Percentiles rank a stretch among this genome's conserved stretches.
Evolutionary conservation across 2,797 vertebrate species (phyloP).

Genomic region (Phylloscopus collybita): DNA sequence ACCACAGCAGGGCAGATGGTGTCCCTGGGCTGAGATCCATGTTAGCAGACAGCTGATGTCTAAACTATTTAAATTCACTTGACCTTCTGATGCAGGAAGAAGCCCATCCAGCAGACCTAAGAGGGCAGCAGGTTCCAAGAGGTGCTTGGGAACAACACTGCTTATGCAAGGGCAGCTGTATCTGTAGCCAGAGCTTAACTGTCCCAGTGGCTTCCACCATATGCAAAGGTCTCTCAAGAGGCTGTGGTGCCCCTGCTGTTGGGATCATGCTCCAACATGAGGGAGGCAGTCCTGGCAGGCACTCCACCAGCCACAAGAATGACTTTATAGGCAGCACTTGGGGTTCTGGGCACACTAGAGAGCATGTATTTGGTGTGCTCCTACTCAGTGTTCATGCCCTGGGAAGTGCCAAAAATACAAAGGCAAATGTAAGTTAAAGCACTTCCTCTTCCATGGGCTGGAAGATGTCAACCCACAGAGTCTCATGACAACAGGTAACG

Average conservation of each 20-base stretch:
- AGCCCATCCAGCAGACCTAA: not conserved
- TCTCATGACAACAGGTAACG: not conserved
- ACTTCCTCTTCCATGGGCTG: not conserved
- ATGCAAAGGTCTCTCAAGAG: not conserved
- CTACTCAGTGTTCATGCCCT: not conserved
- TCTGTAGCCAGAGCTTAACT: not conserved
- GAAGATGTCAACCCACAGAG: not conserved
- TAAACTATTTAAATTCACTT: not conserved
- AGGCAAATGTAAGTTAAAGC: not conserved
- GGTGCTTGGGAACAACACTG: not conserved
- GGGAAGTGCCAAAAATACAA: not conserved
- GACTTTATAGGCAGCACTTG: fast-evolving
- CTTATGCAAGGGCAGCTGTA: not conserved
- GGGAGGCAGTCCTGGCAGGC: not conserved
- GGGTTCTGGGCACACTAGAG: not conserved
- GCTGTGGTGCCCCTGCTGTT: not conserved
- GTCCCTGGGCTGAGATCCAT: not conserved
- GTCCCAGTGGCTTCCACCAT: not conserved
- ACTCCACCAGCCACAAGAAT: not conserved
- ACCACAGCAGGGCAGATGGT: not conserved
- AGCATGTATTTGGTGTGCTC: fast-evolving
- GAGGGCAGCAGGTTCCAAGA: not conserved
- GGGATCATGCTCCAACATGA: fast-evolving
- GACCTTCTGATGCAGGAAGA: not conserved
- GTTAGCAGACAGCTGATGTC: not conserved